A percentile compares a stretch with the other conserved stretches of the same genome.
Evolutionary conservation across 2,888 invertebrate genomes (phyloP).

Genomic region (Taenaris catops): DNA sequence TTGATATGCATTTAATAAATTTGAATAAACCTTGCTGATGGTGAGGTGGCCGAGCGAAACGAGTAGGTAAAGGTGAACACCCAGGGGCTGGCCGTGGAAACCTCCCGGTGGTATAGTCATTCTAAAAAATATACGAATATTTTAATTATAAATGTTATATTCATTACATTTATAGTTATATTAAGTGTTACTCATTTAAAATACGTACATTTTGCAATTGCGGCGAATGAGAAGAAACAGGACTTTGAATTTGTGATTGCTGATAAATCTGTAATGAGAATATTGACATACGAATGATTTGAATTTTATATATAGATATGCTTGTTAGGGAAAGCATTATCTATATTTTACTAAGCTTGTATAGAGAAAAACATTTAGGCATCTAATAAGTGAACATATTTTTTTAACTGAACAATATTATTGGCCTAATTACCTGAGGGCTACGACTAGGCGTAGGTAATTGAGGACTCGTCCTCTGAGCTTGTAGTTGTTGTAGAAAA

Average conservation of each 20-base stretch:
- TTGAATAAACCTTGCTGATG: constrained; percentile 67
- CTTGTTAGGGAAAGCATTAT: too few species aligned
- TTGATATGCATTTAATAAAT: too few species aligned
- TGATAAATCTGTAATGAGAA: constrained; percentile 58
- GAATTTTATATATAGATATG: too few species aligned
- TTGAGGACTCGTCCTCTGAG: constrained; percentile 69
- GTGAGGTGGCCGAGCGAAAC: constrained; percentile 67
- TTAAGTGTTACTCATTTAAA: not conserved
- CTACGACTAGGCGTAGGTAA: constrained; percentile 70
- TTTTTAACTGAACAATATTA: too few species aligned
- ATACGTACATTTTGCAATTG: constrained; percentile 65
- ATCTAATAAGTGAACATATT: too few species aligned
- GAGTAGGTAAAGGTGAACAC: constrained; percentile 61
- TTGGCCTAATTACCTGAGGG: constrained; percentile 64
- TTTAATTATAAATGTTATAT: not conserved
- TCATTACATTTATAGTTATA: too few species aligned
- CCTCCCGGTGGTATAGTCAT: constrained; percentile 54
- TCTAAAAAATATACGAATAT: constrained; percentile 30
- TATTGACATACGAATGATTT: too few species aligned
- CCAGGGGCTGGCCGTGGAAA: constrained; percentile 66
- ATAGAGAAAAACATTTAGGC: too few species aligned
- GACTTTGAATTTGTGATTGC: constrained; percentile 72
- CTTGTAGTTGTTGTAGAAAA: constrained; percentile 53
- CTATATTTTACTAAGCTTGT: too few species aligned
- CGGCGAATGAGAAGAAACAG: constrained; percentile 69